A percentile compares a stretch with the other conserved stretches of the same genome.
phyloP scores from a whole-genome alignment of 2,113 vertebrate species.

The Heterochromis multidens region DNA sequence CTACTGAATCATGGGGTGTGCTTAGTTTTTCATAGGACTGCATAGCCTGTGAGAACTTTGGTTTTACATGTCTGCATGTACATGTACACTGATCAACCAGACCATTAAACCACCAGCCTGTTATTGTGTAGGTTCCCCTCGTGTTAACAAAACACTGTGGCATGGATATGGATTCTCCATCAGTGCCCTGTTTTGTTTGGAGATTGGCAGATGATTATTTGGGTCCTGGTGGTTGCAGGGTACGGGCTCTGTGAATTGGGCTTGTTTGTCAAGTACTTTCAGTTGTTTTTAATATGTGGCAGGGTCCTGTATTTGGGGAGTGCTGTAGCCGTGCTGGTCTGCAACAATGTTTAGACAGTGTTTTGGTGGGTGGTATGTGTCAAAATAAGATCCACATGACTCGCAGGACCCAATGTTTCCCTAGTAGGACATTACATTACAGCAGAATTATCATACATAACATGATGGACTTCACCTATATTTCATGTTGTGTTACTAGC shows the following conservation, averaged over 20 bases:
- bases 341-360: not conserved
- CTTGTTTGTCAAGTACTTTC: not conserved
- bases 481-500: not conserved
- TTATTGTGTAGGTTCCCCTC: no score
- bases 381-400: not conserved
- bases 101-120: no score
- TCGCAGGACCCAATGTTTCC: not conserved
- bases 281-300: not conserved
- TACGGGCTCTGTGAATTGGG: not conserved
- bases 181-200: no score
- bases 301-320: not conserved
- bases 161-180: no score
- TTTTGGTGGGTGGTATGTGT: not conserved
- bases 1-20: not conserved
- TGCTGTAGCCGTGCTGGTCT: not conserved
- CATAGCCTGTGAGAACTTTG: not conserved
- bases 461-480: not conserved
- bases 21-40: not conserved
- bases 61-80: not conserved
- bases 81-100: not conserved
- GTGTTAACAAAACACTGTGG: no score
- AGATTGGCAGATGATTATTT: no score
- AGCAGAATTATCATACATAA: not conserved
- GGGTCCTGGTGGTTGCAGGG: no score
- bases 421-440: not conserved